phyloP scores from a whole-genome alignment of 2,888 invertebrate genomes.

The Drosophila ustulata region DNA sequence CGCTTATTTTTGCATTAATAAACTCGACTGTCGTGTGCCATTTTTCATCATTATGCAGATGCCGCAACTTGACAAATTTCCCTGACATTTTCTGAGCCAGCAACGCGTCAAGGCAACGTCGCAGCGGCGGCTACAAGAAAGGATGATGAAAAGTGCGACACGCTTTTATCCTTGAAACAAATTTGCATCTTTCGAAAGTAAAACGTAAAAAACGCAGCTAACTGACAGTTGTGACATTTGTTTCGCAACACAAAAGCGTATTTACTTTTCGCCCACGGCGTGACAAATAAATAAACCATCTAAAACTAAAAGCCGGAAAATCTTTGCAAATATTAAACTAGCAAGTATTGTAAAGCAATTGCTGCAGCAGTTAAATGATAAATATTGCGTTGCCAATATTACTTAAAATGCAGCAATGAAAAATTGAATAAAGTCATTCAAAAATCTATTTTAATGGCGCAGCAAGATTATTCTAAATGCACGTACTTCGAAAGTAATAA shows the following conservation, averaged over 20 bases:
- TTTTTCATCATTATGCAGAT: conserved; percentile 64
- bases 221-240: conserved; percentile 70
- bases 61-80: conserved; percentile 71
- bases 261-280: conserved; percentile 9
- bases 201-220: conserved; percentile 34
- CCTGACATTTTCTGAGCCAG: conserved; percentile 54
- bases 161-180: conserved; percentile 70
- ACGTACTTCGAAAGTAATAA: too few relatives aligned
- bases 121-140: conserved; percentile 8
- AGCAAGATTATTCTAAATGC: too few relatives aligned
- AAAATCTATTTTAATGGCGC: too few relatives aligned
- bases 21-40: conserved; percentile 54
- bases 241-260: conserved; percentile 31
- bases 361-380: too few relatives aligned
- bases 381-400: too few relatives aligned
- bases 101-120: conserved; percentile 13
- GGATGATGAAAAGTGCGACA: conserved; percentile 16
- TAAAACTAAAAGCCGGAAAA: neutral
- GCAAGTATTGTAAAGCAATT: neutral
- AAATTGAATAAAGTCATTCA: too few relatives aligned
- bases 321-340: neutral
- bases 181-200: conserved; percentile 59
- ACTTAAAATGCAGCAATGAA: neutral
- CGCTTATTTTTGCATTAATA: conserved; percentile 46
- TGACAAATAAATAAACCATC: neutral